Percentiles rank a stretch among this genome's conserved stretches.
Evolutionary conservation across 2,888 invertebrate species (phyloP).

Genomic region (Trachelus tabidus): DNA sequence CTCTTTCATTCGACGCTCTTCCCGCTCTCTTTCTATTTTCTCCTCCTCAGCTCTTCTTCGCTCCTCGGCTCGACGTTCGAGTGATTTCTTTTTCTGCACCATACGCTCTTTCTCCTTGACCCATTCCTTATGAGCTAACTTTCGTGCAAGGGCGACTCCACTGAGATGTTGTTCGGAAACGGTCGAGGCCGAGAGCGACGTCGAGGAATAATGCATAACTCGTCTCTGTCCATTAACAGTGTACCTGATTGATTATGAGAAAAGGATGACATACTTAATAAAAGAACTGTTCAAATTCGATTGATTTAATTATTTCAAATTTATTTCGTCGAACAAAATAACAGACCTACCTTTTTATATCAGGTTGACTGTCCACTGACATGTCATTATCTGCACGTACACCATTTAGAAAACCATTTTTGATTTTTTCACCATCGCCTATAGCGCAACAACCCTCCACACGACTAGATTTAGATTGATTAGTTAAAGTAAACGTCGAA

Average conservation of each 20-base stretch:
- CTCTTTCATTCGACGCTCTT: conserved; percentile 60
- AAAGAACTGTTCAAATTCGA: background rate
- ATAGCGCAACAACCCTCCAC: conserved; percentile 39
- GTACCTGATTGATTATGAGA: conserved; percentile 28
- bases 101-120: conserved; percentile 66
- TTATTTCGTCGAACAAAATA: background rate
- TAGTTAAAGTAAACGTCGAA: conserved; percentile 24
- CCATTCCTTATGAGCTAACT: conserved; percentile 70
- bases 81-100: conserved; percentile 50
- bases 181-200: conserved; percentile 37
- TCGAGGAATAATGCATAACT: conserved; percentile 40
- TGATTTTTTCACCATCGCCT: conserved; percentile 10
- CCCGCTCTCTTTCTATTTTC: conserved; percentile 48
- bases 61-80: conserved; percentile 44
- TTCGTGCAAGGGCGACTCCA: conserved; percentile 40
- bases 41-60: conserved; percentile 42
- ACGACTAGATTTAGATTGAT: conserved; percentile 28
- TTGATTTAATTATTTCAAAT: background rate
- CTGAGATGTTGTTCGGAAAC: conserved; percentile 30
- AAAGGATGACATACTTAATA: background rate
- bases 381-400: conserved; percentile 5
- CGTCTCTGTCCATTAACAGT: conserved; percentile 37
- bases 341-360: conserved; percentile 35
- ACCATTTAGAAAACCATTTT: background rate
- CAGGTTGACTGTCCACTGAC: conserved; percentile 22